Percentiles rank a stretch among this genome's conserved stretches.
These are phyloP conservation scores for Dendrolimus houi DNA, from an alignment of 2,888 invertebrate genomes.

Conservation along the genomic window DNA sequence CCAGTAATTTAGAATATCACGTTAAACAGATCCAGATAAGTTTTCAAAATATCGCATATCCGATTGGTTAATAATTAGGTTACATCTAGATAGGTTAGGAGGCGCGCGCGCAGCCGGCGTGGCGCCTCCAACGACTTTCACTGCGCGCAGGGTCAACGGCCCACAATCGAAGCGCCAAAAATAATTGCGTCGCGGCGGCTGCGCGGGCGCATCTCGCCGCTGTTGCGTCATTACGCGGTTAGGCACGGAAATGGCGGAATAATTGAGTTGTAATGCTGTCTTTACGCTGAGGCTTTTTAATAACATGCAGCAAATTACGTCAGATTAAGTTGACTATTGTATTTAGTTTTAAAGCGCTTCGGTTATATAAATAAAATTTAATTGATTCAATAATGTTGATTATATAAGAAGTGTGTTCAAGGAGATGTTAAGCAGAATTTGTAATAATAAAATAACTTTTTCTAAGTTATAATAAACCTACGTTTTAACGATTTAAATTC, in stretches of 20 bases:
- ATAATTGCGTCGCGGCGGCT: conserved; percentile 22
- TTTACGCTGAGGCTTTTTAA: background rate
- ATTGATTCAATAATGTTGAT: too few species aligned
- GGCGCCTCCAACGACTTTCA: conserved; percentile 65
- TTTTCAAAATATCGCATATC: too few species aligned
- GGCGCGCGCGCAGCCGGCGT: conserved; percentile 37
- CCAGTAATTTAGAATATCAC: too few species aligned
- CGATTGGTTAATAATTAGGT: conserved; percentile 10
- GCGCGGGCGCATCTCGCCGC: background rate
- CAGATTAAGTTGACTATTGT: too few species aligned
- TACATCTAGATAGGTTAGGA: conserved; percentile 2
- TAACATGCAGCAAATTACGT: background rate
- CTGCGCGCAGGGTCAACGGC: conserved; percentile 43
- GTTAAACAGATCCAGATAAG: too few species aligned
- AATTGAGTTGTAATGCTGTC: background rate
- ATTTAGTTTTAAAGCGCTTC: too few species aligned
- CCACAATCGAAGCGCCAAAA: conserved; percentile 46
- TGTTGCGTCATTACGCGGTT: background rate
- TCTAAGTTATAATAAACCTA: too few species aligned
- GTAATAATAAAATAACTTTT: too few species aligned
- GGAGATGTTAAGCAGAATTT: too few species aligned
- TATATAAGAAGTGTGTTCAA: too few species aligned
- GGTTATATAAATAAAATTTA: too few species aligned
- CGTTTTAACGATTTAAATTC: too few species aligned
- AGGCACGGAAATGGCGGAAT: background rate